Conservation (phyloP, 2,797 vertebrate species). For the Pantherophis alleghaniensis region DNA sequence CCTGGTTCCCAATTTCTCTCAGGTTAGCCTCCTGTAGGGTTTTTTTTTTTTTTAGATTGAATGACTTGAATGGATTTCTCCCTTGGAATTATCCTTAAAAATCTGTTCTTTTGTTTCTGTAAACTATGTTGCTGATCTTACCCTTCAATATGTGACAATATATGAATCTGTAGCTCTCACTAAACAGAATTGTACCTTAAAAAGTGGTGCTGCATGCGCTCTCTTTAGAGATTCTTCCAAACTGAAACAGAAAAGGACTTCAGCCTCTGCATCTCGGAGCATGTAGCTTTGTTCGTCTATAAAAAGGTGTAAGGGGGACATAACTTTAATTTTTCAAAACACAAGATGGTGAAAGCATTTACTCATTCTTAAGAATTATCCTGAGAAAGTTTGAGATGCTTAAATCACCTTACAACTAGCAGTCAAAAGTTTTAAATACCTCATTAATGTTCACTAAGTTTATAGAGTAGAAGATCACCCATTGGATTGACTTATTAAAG, state of each 20-base stretch:
- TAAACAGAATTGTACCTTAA: constrained; percentile 80
- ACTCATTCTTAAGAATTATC: neutral
- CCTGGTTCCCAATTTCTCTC: neutral
- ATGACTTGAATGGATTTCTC: neutral
- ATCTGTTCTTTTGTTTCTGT: neutral
- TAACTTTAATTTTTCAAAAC: neutral
- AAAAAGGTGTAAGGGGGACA: constrained; percentile 16
- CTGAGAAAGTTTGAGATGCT: neutral
- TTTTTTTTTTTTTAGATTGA: neutral
- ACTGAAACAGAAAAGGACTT: constrained; percentile 93
- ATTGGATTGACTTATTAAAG: neutral
- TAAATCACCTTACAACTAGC: neutral
- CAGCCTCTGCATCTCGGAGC: constrained; percentile 91
- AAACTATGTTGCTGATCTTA: neutral
- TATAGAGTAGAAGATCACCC: neutral
- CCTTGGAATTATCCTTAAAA: neutral
- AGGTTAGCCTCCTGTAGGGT: neutral
- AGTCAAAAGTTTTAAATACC: neutral
- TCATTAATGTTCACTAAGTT: neutral
- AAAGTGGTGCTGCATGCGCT: constrained; percentile 84
- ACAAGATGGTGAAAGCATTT: neutral
- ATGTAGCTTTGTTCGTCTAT: constrained; percentile 89
- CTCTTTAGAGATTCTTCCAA: constrained; percentile 92
- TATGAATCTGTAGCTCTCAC: neutral
- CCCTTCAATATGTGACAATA: neutral